Conservation (phyloP, 64 coral and sea anemone genomes). For the Cladopsammia gracilis region DNA sequence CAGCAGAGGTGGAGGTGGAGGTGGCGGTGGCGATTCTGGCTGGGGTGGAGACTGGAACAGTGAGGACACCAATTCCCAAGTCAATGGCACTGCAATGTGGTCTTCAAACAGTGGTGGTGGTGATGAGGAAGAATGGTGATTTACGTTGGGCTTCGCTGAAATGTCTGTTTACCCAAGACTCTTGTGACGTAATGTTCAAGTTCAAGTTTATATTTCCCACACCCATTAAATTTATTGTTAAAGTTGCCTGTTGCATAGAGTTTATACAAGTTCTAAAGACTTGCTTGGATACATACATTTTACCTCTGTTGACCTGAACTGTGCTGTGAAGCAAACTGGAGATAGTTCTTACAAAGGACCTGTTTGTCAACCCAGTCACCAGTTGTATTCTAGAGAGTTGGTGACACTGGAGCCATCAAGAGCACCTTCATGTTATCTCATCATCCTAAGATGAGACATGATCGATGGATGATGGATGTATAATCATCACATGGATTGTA, state of each 20-base stretch:
- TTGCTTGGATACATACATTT: constrained; percentile 4
- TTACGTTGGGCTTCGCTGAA: no score
- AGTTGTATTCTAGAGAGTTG: no score
- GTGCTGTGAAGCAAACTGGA: neutral
- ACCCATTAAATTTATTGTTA: neutral
- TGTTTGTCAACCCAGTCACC: no score
- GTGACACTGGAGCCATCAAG: no score
- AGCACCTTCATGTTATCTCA: no score
- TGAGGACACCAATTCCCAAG: constrained; percentile 27
- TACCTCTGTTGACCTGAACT: neutral
- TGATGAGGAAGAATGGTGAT: constrained; percentile 43
- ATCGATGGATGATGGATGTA: no score
- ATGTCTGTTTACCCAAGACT: neutral
- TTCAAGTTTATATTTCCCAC: neutral
- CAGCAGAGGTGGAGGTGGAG: constrained; percentile 2
- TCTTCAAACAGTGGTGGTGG: constrained; percentile 35
- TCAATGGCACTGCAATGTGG: constrained; percentile 71
- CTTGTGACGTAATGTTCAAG: neutral
- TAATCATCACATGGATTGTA: no score
- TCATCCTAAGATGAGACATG: no score
- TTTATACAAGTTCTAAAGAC: neutral
- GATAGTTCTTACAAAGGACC: neutral
- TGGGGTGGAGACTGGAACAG: constrained; percentile 77
- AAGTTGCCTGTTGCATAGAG: neutral
- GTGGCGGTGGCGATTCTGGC: constrained; percentile 1